Evolutionary conservation across 2,888 invertebrate genomes (phyloP), one percentile per base, ranked within the genome.

Genomic region (Sarcophaga subvicina): DNA sequence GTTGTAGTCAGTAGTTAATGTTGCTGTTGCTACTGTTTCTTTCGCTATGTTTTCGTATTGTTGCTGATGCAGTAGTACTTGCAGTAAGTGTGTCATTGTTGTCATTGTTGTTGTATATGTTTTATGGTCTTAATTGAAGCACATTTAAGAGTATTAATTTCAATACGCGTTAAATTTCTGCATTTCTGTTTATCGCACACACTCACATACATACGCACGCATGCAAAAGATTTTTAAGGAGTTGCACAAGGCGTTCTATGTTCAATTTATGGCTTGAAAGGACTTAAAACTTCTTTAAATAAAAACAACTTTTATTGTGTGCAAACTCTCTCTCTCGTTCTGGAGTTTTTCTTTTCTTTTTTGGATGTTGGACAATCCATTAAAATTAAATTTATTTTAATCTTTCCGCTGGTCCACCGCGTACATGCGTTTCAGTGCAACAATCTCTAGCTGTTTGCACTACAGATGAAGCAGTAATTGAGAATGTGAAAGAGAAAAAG

Each of bases 141-240:
- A 22, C 60, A 85, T 75, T 85, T 82, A 70, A 78, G 75, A 75
- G 78, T 75, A 82, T 85, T 82, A 75, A 85, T 85, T 82, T 82
- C 78, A 71, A 76, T 76, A 47, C 47, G 69, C 37, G 37, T 37
- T 37, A 37, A 37, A 37, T n/a, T 71, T 71, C 66, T 37, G 59
- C 60, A 22, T 25, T 59, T 6, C 62, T 64, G 49, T 20, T 76
- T 20, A 1, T 12, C 60, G 45, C 6, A 37, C 67, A 37, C 8
- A 10, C 37, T 0, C 8, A 37, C 8, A 37, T 37, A 37, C 37
- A 37, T 49, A 11, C 49, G 1, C 3, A 14, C 4, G 14, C 54
- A 14, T 54, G 54, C 17, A 54, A 37, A 37, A 37, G 8, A 37
- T 37, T 37, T 37, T 54, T 17, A 54, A 54, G 54, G 14, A 54